These are phyloP conservation scores for Zaprionus gabonicus DNA, from an alignment of 1,140 invertebrate species.

Conservation along the genomic window DNA sequence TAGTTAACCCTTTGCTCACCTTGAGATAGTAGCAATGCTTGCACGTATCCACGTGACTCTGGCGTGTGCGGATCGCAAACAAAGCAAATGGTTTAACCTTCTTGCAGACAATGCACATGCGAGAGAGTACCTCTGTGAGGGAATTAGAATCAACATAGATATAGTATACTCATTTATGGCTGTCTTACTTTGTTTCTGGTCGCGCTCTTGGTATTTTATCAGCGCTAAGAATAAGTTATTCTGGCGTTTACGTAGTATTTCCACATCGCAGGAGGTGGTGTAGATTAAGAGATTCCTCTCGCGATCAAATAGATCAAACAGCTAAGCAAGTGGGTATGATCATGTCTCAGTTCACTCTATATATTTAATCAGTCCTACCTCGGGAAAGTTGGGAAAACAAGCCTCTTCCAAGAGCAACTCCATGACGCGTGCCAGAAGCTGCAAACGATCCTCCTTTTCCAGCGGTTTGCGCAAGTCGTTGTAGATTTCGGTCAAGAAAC, in stretches of 20 bases:
- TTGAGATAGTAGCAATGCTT: slow-evolving; percentile 78
- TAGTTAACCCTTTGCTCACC: slow-evolving; percentile 33
- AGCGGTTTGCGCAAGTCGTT: slow-evolving; percentile 74
- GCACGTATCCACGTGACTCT: slow-evolving; percentile 80
- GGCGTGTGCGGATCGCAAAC: slow-evolving; percentile 75
- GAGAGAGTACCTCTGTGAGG: slow-evolving; percentile 53
- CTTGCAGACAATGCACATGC: slow-evolving; percentile 82
- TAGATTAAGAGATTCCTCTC: slow-evolving; percentile 76
- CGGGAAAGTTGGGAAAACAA: slow-evolving; percentile 70
- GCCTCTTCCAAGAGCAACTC: slow-evolving; percentile 62
- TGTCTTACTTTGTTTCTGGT: slow-evolving; percentile 47
- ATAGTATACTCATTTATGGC: background rate
- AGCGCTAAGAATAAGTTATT: slow-evolving; percentile 74
- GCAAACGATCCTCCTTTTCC: slow-evolving; percentile 57
- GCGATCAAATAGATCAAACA: slow-evolving; percentile 78
- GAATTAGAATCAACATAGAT: background rate
- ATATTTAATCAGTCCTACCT: slow-evolving; percentile 45
- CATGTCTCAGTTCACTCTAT: background rate
- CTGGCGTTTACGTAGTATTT: slow-evolving; percentile 75
- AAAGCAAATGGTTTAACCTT: slow-evolving; percentile 67
- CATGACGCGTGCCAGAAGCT: slow-evolving; percentile 63
- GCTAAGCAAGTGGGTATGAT: slow-evolving; percentile 27
- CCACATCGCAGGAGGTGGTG: slow-evolving; percentile 70
- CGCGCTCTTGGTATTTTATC: slow-evolving; percentile 67
- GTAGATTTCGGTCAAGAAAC: slow-evolving; percentile 86